These are phyloP conservation scores for Drosophila virilis DNA, from an alignment of 1,140 invertebrate species.

Conservation along the genomic window DNA sequence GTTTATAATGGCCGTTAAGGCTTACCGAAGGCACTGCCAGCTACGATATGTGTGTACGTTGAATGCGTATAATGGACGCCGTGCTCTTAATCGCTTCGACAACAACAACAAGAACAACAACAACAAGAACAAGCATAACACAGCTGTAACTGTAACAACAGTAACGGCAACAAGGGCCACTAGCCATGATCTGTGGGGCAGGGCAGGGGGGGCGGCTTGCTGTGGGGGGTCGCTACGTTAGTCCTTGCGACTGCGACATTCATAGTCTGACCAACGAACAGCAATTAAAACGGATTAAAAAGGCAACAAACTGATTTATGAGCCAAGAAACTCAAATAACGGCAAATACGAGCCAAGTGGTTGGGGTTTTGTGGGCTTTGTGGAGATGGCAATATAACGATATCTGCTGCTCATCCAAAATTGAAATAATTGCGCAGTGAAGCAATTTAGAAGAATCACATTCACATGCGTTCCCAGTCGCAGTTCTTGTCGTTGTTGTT, in stretches of 20 bases:
- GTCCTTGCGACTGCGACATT: slow-evolving; percentile 73
- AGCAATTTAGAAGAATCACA: slow-evolving; percentile 84
- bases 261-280: slow-evolving; percentile 80
- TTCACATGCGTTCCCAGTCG: slow-evolving; percentile 58
- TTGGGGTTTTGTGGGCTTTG: not conserved
- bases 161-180: slow-evolving; percentile 49
- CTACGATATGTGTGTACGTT: slow-evolving; percentile 26
- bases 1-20: slow-evolving; percentile 71
- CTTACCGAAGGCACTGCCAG: slow-evolving; percentile 51
- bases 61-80: slow-evolving; percentile 50
- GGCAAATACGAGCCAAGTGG: slow-evolving; percentile 62
- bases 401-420: slow-evolving; percentile 62
- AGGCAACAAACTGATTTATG: slow-evolving; percentile 82
- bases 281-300: slow-evolving; percentile 83
- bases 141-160: slow-evolving; percentile 36
- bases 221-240: slow-evolving; percentile 47
- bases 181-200: slow-evolving; percentile 7
- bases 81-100: slow-evolving; percentile 70
- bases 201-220: too few species aligned
- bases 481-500: slow-evolving; percentile 11
- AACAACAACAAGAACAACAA: slow-evolving; percentile 51
- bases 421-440: slow-evolving; percentile 83
- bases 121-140: not conserved
- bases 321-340: slow-evolving; percentile 79
- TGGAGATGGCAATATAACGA: not conserved